Evolutionary conservation across 2,888 invertebrate species (phyloP).

Genomic region (Isoperla grammatica): DNA sequence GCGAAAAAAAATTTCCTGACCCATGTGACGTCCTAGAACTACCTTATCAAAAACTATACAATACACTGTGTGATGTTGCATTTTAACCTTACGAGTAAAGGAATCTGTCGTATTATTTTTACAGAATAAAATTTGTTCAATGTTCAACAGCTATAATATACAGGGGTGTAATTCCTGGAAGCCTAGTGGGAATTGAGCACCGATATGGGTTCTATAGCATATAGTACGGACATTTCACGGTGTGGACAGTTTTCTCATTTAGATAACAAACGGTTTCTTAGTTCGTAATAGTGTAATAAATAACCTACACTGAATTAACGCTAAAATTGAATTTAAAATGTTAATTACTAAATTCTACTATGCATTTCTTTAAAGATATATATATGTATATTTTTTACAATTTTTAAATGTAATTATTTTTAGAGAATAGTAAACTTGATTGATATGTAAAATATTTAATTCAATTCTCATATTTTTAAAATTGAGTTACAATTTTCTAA

Average conservation of each 20-base stretch:
- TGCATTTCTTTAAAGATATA: neutral
- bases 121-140: slow-evolving; percentile 33
- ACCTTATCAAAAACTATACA: too few species aligned
- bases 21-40: too few species aligned
- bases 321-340: neutral
- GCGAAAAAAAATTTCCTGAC: too few species aligned
- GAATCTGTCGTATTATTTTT: slow-evolving; percentile 18
- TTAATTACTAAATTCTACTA: neutral
- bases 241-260: too few species aligned
- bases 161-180: slow-evolving; percentile 19
- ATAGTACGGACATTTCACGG: too few species aligned
- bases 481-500: too few species aligned
- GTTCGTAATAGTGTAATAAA: neutral
- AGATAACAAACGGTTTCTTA: too few species aligned
- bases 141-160: slow-evolving; percentile 33
- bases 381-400: neutral
- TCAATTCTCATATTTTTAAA: neutral
- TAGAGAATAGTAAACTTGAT: slow-evolving; percentile 12
- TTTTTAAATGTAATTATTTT: neutral
- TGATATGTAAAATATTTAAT: slow-evolving; percentile 20
- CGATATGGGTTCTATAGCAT: neutral
- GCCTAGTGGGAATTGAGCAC: slow-evolving; percentile 18
- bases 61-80: too few species aligned
- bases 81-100: too few species aligned
- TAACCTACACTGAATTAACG: neutral